Evolutionary conservation across 2,113 vertebrate species (phyloP), one percentile per base, ranked within the genome.

Genomic region (Oreochromis spilurus): DNA sequence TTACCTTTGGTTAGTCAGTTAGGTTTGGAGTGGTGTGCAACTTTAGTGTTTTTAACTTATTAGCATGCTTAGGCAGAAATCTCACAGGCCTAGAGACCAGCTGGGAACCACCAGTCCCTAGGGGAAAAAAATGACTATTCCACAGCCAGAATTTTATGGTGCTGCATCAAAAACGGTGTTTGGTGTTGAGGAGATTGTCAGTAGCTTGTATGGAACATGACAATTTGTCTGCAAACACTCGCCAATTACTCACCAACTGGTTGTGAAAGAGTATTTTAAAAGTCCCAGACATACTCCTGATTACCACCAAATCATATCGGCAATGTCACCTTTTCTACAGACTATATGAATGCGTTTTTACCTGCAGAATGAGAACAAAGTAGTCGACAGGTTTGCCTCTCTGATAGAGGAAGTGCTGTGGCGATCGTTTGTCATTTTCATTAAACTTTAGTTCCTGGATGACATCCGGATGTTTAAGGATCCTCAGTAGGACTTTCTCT

Each of bases 381-480:
- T 97, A 98, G 92, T 99, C 99, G 0, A 98, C 97, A 0, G 97
- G 91, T 81, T 97, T 98, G 38, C 97, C 98, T 6, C 97, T 95
- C 89, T 95, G 95, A 93, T 99, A 99, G 9, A 99, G 94, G 93
- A 97, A 99, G 90, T 99, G 97, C 7, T 90, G 97, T 0, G 88
- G 84, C 0, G 90, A 91, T 4, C 95, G 95, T 54, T 98, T 99
- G 93, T 98, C 96, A 75, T 92, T 96, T 1, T 99, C 99, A 0
- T 98, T 97, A 2, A 98, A 99, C 87, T 96, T 98, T 34, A 99
- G 94, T 7, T 99, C 98, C 90, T 99, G 97, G 92, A 99, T 97
- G 94, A 99, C 97, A 0, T 99, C 97, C 0, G 97, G 98, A 34
- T 98, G 98, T 13, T 97, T 96, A 57, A 99, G 97, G 83, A 99